Base-by-base conservation (phyloP, 2,113 vertebrate genomes). In the Solea senegalensis region DNA sequence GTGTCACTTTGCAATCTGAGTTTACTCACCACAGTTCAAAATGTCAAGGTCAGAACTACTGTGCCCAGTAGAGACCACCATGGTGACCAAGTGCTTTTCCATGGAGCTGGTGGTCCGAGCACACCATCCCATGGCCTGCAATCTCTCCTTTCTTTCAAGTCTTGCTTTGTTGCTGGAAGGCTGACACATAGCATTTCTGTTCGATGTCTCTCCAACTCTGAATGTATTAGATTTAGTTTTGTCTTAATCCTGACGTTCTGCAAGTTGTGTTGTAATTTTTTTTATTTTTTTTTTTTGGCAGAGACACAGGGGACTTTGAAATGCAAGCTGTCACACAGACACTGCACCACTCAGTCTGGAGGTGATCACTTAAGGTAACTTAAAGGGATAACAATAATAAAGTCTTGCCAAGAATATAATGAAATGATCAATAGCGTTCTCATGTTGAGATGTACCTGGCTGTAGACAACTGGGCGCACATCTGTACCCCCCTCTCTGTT, bases 71-170 rank as follows among this genome's bases (percentile, higher is more conserved):
- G 21, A 63, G 76, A 84, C 74, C 80, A 76, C 69, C 63, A 1
- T 68, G 21, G 15, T 55, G 43, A 78, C 55, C 11, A 49, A 80
- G 59, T 11, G 76, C 69, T 71, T 84, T 80, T 80, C 56, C 53
- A 55, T 65, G 26, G 62, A 46, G 76, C 78, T 76, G 78, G 80
- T 81, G 63, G 78, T 83, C 75, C 55, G 15, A 39, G 49, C 57
- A 45, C 41, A 70, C 61, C 51, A 62, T 56, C 57, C 26, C 44
- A 52, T 49, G 65, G 59, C 51, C 39, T 46, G 46, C 39, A 34
- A 57, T 45, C 3, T 61, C 27, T 59, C 46, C 11, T 62, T 49
- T 55, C 55, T 52, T 61, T 75, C 11, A 28, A 2, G 41, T 72
- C 6, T 45, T 46, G 50, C 3, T 63, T 65, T 27, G 41, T 26